Base-by-base conservation (phyloP, 2,888 invertebrate genomes). In the Hololepta plana region DNA sequence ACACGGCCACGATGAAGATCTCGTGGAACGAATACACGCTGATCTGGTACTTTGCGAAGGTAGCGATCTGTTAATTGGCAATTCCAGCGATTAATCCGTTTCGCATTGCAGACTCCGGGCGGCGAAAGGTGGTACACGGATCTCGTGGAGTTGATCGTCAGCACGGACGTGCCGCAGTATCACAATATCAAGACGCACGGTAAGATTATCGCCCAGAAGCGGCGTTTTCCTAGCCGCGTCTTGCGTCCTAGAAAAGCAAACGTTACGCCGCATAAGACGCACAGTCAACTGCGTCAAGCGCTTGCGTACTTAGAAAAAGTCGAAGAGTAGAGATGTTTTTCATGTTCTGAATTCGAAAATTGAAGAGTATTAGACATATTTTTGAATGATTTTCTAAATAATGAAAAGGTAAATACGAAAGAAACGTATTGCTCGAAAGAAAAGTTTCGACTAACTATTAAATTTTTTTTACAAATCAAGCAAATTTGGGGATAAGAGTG, bases 61-160 rank as follows among this genome's bases (percentile, higher is more conserved):
- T 84, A 37, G 20, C 3, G 12, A 23, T 3, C 7, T 23, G 12
- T 8, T 21, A 4, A 9, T 7, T 17, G 17, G 8, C 7, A 17
- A 17, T 17, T 17, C 17, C 7, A 17, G 8, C 17, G 8, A 6
- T 7, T 17, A 17, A 17, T 17, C 6, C 7, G n/a, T n/a, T n/a
- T n/a, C n/a, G n/a, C n/a, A n/a, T n/a, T n/a, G n/a, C 49, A 84
- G 82, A 82, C 84, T 2, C 80, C 81, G 13, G 84, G 85, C 3
- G 84, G 84, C 4, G 85, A 87, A 44, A 64, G 80, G 38, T 90
- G 88, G 88, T 87, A 81, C 47, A 73, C 82, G 2, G 74, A 74
- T 38, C 70, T 67, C 39, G 65, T 88, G 34, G 72, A 73, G 40
- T 54, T 88, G 29, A 65, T 65, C 3, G 84, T 80, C 51, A 81